Base-by-base conservation (phyloP, 2,113 vertebrate species). In the Dryoscopus gambensis region DNA sequence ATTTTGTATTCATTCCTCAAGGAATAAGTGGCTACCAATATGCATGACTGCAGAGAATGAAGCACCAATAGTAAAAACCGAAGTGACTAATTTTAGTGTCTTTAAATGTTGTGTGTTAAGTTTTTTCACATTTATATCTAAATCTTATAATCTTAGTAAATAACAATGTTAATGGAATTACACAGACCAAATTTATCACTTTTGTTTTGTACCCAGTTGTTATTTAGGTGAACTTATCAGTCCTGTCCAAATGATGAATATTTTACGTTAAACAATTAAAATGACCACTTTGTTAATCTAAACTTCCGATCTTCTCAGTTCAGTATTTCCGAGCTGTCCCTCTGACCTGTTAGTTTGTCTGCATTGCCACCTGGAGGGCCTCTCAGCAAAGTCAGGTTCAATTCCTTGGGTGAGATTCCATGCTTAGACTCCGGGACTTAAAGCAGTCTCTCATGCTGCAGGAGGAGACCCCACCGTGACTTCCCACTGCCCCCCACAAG, bases 301-400 rank as follows among this genome's bases (percentile, higher is more conserved):
- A 94, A 64, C 12, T 71, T 89, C 3, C 35, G 39, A 39, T 28
- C 21, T 33, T 70, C 23, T 71, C 23, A 69, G 23, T 47, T 86
- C 56, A 49, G 42, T 5, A 33, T 50, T 86, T 92, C 81, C 33
- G 76, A 35, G 46, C 18, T 44, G 49, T 50, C n/a, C 49, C n/a
- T 70, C 35, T 77, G 86, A 93, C 86, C 90, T 92, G 86, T 96
- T 95, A 67, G 80, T 60, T 96, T 96, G 96, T 83, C 92, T 96
- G 80, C 76, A 97, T 93, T 97, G 96, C 95, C 96, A 97, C 90
- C 94, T 96, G 84, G 91, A 97, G 96, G 96, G 73, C 80, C 89
- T 92, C 73, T 47, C 20, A 63, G 95, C 64, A 95, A 96, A 95
- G 81, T 94, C 91, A 95, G 52, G 47, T 56, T 47, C 35, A 94